phyloP scores from a whole-genome alignment of 2,797 vertebrate genomes.

The Sebastes vulpes region DNA sequence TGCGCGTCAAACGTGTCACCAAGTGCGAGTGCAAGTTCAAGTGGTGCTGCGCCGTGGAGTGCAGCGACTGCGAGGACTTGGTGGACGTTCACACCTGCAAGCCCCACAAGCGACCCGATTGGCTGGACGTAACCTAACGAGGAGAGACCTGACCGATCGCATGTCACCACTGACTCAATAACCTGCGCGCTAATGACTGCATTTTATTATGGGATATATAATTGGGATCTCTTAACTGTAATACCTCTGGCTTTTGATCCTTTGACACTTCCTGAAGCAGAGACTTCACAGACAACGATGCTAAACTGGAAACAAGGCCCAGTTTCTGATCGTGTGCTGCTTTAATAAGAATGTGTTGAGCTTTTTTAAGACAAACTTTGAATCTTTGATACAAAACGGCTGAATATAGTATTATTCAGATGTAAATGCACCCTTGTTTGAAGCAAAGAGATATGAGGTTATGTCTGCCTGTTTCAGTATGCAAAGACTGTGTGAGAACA shows the following conservation, averaged over 20 bases:
- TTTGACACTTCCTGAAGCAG: conserved; percentile 72
- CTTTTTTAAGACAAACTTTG: conserved; percentile 32
- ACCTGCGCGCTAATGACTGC: conserved; percentile 62
- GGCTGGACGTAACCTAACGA: conserved; percentile 92
- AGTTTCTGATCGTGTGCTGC: conserved; percentile 57
- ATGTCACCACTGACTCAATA: conserved; percentile 43
- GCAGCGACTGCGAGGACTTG: conserved; percentile 94
- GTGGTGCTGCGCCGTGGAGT: conserved; percentile 98
- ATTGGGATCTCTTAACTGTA: conserved; percentile 57
- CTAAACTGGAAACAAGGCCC: conserved; percentile 57
- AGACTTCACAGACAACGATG: conserved; percentile 57
- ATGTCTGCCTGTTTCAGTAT: conserved; percentile 16
- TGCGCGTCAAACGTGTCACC: conserved; percentile 91
- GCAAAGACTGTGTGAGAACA: conserved; percentile 12
- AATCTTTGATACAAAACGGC: conserved; percentile 42
- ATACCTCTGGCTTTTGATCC: conserved; percentile 74
- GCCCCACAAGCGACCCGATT: conserved; percentile 93
- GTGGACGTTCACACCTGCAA: conserved; percentile 98
- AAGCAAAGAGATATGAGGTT: conserved; percentile 7
- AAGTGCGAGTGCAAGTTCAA: conserved; percentile 99
- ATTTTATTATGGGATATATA: conserved; percentile 76
- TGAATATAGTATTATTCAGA: conserved; percentile 35
- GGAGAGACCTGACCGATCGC: conserved; percentile 3
- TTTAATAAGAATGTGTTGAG: conserved; percentile 25
- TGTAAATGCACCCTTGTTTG: conserved; percentile 28